Evolutionary conservation across 1,140 invertebrate species (phyloP), one percentile per base, ranked within the genome.

Genomic region (Hirudo medicinalis): DNA sequence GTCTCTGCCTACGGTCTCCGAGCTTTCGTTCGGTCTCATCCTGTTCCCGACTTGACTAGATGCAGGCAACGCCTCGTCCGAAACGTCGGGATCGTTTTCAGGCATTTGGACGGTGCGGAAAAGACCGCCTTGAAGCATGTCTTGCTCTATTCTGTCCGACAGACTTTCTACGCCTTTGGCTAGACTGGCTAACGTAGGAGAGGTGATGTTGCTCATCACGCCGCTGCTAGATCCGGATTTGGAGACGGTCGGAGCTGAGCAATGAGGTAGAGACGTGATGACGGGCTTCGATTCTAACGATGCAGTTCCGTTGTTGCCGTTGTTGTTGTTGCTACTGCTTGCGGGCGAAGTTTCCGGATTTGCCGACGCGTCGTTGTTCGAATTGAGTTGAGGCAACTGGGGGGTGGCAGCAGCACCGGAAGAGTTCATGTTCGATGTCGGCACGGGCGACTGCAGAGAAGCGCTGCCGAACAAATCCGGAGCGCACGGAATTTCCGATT

Each of bases 51-150:
- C 40, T 13, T 36, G 49, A 25, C 32, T 49, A 36, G 40, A 54
- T 22, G 57, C 57, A 11, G 57, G 57, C 29, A 63, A 25, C 1
- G 13, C 43, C n/a, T 70, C 69, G 19, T 53, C 69, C 20, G 69
- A 20, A 15, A 70, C 36, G n/a, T 70, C 69, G 29, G 49, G 69
- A 25, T 70, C 69, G 69, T 70, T 70, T 49, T 70, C 77, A 73
- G 80, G 79, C 72, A 80, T 78, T 72, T 82, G 80, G 73, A 82
- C 80, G 76, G 77, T 81, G 75, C 80, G 79, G 76, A 81, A 82
- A 22, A 80, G 80, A 40, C 81, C 81, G 70, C 80, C 80, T 72
- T 82, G 80, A 77, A 81, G 78, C 80, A 82, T 82, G 67, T 80
- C 80, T 72, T 81, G 80, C 74, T 80, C 77, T 79, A 82, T 81